These are phyloP conservation scores for Aricia artaxerxes DNA, from an alignment of 2,888 invertebrate species.

Conservation along the genomic window DNA sequence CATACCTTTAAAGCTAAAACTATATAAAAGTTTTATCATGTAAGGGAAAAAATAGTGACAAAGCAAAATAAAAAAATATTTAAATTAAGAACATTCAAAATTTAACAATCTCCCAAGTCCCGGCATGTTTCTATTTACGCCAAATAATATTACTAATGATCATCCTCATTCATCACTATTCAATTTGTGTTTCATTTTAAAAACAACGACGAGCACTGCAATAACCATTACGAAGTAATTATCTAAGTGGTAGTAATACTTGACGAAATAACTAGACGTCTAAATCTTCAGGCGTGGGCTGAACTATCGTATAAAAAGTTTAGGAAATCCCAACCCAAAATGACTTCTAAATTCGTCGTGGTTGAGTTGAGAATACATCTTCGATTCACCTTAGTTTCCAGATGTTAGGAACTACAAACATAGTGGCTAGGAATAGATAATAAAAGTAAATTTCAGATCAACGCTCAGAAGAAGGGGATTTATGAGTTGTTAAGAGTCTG, in stretches of 20 bases:
- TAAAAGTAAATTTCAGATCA: constrained; percentile 54
- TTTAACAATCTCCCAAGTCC: not conserved
- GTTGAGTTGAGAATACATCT: constrained; percentile 14
- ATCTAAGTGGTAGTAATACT: not conserved
- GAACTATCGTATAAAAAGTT: constrained; percentile 15
- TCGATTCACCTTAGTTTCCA: not conserved
- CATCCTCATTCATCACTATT: not conserved
- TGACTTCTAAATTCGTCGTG: not conserved
- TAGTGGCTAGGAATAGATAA: constrained; percentile 33
- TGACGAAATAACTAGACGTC: constrained; percentile 17
- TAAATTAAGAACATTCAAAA: not conserved
- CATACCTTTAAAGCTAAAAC: not conserved
- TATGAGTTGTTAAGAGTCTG: constrained; percentile 65
- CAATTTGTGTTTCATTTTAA: not conserved
- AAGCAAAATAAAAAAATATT: not conserved
- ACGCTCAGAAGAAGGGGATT: constrained; percentile 62
- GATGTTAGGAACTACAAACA: constrained; percentile 31
- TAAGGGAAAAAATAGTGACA: not conserved
- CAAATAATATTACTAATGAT: not conserved
- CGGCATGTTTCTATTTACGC: too few species aligned
- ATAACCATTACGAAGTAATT: constrained; percentile 1
- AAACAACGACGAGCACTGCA: not conserved
- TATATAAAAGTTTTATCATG: not conserved
- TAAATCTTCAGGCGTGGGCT: constrained; percentile 8
- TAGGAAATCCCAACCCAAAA: not conserved